Evolutionary conservation across 2,888 invertebrate species (phyloP), one percentile per base, ranked within the genome.

Genomic region (Lasius fuliginosus): DNA sequence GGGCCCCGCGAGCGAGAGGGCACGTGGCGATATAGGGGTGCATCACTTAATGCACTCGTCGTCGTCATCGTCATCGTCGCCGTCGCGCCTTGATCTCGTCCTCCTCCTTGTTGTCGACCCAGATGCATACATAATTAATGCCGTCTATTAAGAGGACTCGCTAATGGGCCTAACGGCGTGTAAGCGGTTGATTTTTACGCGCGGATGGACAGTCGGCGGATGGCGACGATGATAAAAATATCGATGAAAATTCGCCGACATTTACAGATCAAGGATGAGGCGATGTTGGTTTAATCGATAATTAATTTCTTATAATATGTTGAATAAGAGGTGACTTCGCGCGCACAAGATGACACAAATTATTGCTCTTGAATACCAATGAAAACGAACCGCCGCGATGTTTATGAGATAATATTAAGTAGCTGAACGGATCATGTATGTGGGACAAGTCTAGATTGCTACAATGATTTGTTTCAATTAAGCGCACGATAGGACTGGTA

Each of bases 1-100:
- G 56, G 23, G n/a, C 15, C 56, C 49, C 58, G 56, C 40, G 87
- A 86, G 73, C 65, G 83, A 81, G 60, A 85, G 91, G 94, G 92
- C 94, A 94, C 94, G 94, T 94, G 94, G 92, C 94, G 88, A 68
- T 68, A 92, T 92, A 93, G 93, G 94, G 94, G 94, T 92, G 87
- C 89, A 89, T 91, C 91, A 86, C 53, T 53, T 89, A 88, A 90
- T 90, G 91, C 89, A 90, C 86, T 88, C 88, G 87, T 86, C 86
- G 77, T 79, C 86, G 82, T 74, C 85, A 88, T 69, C 82, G 58
- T 74, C 86, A 87, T 5, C 86, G 88, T 68, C 49, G 68, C 83
- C 86, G 87, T 86, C 86, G 85, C 86, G 56, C 23, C 56, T 69
- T 58, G 42, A 73, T 46, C 74, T 86, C 87, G 85, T 84, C 83